Percentiles rank a stretch among this genome's conserved stretches.
Conservation (phyloP, 2,113 vertebrate genomes). For the Pterocles burchelli region DNA sequence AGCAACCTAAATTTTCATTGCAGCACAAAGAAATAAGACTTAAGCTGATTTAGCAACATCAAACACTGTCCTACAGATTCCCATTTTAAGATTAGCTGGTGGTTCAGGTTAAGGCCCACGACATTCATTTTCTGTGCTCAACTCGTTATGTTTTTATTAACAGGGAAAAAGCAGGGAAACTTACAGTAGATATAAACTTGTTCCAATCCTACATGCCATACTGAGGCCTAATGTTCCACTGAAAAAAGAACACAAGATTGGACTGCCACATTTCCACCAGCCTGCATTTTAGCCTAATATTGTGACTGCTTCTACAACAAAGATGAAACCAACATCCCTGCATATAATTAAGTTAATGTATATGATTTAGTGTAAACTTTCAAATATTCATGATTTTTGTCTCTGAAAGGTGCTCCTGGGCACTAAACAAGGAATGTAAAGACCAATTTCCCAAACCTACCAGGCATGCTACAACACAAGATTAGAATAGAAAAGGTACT, state of each 20-base stretch:
- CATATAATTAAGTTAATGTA: not conserved
- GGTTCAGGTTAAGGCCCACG: not conserved
- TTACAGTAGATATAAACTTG: not conserved
- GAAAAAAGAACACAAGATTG: not conserved
- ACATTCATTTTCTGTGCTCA: not conserved
- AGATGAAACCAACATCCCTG: not conserved
- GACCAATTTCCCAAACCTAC: not conserved
- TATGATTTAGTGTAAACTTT: not conserved
- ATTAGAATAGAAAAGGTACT: not conserved
- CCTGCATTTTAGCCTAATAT: not conserved
- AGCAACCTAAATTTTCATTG: not conserved
- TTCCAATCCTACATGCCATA: not conserved
- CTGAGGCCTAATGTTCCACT: not conserved
- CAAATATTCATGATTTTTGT: not conserved
- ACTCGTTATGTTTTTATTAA: not conserved
- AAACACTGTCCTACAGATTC: not conserved
- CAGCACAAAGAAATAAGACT: not conserved
- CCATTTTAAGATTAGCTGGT: not conserved
- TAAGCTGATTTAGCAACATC: not conserved
- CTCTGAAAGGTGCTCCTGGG: not conserved
- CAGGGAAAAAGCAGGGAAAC: not conserved
- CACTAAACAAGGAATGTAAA: not conserved
- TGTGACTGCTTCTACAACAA: not conserved
- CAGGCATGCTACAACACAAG: not conserved
- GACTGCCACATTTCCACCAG: rapidly evolving